phyloP scores from a whole-genome alignment of 2,113 vertebrate species.

The Clarias gariepinus region DNA sequence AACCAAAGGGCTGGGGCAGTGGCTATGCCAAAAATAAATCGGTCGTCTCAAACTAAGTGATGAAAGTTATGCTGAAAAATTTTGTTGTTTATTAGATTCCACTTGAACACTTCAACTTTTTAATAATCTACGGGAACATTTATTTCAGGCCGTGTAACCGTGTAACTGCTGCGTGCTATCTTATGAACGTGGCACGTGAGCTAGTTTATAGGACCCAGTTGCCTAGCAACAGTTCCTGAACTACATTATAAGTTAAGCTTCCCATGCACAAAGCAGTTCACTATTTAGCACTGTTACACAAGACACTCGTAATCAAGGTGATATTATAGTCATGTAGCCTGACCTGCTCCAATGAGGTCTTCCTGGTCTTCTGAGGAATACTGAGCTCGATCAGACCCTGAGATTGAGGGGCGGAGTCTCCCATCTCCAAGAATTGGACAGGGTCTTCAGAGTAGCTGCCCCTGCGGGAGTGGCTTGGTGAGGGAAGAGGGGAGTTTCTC shows the following conservation, averaged over 20 bases:
- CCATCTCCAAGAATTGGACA: constrained; percentile 60
- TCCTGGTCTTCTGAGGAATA: constrained; percentile 87
- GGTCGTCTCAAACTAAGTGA: neutral
- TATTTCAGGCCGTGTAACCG: too few species aligned
- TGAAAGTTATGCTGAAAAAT: neutral
- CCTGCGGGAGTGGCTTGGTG: constrained; percentile 81
- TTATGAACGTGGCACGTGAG: too few species aligned
- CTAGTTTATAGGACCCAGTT: neutral
- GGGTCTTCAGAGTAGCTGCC: constrained; percentile 85
- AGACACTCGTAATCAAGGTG: neutral
- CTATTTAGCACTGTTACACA: neutral
- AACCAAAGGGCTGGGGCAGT: neutral
- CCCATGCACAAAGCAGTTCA: neutral
- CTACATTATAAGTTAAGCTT: neutral
- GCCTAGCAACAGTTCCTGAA: neutral
- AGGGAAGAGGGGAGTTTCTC: constrained; percentile 75
- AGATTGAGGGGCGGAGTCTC: constrained; percentile 62
- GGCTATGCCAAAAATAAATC: neutral
- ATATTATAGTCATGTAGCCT: constrained; percentile 10
- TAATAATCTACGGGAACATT: too few species aligned
- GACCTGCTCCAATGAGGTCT: constrained; percentile 87
- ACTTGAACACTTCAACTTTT: neutral
- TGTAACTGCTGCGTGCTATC: neutral
- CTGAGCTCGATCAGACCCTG: constrained; percentile 72
- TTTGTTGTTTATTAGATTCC: neutral